These are phyloP conservation scores for Falco novaeseelandiae DNA, from an alignment of 2,797 vertebrate species.

Conservation along the genomic window DNA sequence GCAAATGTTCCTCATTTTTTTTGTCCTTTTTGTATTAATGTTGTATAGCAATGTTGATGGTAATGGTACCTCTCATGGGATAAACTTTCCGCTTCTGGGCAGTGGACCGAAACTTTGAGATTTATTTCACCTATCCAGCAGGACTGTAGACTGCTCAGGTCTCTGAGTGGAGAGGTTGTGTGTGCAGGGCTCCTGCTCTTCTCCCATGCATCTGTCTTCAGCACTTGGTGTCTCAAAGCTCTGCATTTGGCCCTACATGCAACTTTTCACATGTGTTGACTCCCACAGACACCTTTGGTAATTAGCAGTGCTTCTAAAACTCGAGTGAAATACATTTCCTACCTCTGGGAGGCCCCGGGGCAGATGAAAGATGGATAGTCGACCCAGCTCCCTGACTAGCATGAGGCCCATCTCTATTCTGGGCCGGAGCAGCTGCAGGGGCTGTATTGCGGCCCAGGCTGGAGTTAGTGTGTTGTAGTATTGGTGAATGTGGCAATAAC, in stretches of 20 bases:
- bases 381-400: neutral
- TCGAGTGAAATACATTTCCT: neutral
- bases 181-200: neutral
- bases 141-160: neutral
- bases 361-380: neutral
- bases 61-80: neutral
- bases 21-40: neutral
- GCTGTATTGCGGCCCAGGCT: neutral
- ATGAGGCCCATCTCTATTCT: accelerated
- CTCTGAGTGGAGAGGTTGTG: accelerated
- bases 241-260: neutral
- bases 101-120: neutral
- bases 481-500: neutral
- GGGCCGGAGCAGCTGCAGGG: neutral
- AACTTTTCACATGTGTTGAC: neutral
- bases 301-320: neutral
- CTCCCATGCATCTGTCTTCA: accelerated
- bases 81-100: neutral
- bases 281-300: neutral
- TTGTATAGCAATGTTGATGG: neutral
- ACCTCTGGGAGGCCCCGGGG: neutral
- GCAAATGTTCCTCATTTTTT: neutral
- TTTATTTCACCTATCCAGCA: neutral
- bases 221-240: accelerated
- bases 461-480: neutral